Percentiles rank a stretch among this genome's conserved stretches.
These are phyloP conservation scores for Megaceryle torquata DNA, from an alignment of 2,113 vertebrate species.

Conservation along the genomic window DNA sequence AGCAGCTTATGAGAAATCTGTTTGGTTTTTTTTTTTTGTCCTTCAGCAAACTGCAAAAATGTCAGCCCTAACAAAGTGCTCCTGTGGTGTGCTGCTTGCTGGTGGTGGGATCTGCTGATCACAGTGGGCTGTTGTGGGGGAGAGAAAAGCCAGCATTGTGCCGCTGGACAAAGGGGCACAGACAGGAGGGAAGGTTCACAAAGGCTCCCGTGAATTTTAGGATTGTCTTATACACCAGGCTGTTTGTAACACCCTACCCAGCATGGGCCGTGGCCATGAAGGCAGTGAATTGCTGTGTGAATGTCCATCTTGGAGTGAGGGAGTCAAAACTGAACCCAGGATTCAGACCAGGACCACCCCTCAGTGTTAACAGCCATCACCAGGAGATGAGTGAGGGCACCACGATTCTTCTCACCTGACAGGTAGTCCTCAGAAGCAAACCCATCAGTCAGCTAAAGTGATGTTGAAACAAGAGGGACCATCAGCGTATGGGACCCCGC, in stretches of 20 bases:
- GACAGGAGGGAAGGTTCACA: conserved; percentile 30
- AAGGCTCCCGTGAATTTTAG: conserved; percentile 5
- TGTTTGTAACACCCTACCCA: not conserved
- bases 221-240: not conserved
- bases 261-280: not conserved
- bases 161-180: not conserved
- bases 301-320: not conserved
- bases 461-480: not conserved
- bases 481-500: accelerated
- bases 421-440: not conserved
- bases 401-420: not conserved
- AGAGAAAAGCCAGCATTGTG: conserved; percentile 55
- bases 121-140: conserved; percentile 50
- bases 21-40: conserved; percentile 22
- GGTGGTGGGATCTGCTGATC: not conserved
- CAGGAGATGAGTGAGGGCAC: accelerated
- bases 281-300: no score
- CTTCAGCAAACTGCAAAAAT: not conserved
- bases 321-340: not conserved
- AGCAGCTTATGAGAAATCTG: not conserved
- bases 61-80: not conserved
- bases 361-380: not conserved
- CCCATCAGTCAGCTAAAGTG: accelerated
- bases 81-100: not conserved
- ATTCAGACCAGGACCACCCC: not conserved